phyloP scores from a whole-genome alignment of 1,140 invertebrate genomes.

The Saccostrea glomerata region DNA sequence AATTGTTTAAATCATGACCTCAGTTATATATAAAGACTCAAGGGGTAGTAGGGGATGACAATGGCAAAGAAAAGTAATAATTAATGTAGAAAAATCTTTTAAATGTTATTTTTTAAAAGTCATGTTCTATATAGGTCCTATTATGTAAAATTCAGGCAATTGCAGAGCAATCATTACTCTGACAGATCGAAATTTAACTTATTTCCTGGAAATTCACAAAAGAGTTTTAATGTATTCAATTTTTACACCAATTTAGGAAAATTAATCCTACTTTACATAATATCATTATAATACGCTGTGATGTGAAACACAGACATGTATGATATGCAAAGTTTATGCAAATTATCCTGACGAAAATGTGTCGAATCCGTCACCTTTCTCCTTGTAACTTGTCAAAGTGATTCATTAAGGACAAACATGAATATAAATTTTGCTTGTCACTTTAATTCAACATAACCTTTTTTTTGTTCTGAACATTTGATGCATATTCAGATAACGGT shows the following conservation, averaged over 20 bases:
- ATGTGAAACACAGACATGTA: not conserved
- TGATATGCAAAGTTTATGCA: conserved; percentile 29
- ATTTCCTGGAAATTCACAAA: no score
- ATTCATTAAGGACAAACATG: not conserved
- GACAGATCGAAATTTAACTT: no score
- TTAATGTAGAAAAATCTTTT: no score
- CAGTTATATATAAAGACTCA: no score
- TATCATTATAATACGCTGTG: not conserved
- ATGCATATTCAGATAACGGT: conserved; percentile 7
- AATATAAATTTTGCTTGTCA: conserved; percentile 6
- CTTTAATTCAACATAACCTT: conserved; percentile 13
- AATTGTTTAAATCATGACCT: no score
- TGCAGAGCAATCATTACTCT: no score
- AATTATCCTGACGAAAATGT: conserved; percentile 20
- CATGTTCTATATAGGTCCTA: no score
- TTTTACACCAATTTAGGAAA: not conserved
- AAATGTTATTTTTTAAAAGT: no score
- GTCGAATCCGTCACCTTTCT: conserved; percentile 12
- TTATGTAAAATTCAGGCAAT: no score
- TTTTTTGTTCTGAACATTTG: conserved; percentile 7
- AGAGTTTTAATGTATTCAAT: not conserved
- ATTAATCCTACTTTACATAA: not conserved
- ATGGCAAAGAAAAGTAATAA: no score
- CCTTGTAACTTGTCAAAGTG: not conserved
- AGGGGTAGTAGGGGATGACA: no score